Conservation (phyloP, 2,797 vertebrate species). For the Tangara arthus region DNA sequence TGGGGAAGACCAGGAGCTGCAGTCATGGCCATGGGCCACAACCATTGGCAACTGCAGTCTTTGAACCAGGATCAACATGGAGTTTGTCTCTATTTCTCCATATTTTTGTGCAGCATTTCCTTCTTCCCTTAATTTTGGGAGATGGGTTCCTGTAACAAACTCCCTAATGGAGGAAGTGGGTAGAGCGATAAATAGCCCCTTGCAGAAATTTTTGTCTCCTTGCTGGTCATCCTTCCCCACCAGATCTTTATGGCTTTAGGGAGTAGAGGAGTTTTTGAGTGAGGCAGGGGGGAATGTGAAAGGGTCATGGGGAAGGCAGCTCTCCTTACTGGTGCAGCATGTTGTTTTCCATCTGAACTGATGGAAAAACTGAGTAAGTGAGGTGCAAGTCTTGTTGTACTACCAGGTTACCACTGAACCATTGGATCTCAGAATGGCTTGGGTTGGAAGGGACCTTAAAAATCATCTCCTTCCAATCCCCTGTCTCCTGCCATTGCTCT, state of each 20-base stretch:
- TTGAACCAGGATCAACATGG: background rate
- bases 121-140: background rate
- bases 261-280: background rate
- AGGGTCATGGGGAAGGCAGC: background rate
- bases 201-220: background rate
- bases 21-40: accelerated
- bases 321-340: background rate
- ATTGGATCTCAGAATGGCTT: background rate
- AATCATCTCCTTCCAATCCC: background rate
- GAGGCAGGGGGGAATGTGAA: background rate
- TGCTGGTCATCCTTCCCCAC: background rate
- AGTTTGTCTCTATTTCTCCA: background rate
- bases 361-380: background rate
- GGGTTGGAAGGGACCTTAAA: background rate
- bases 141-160: background rate
- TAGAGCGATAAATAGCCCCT: background rate
- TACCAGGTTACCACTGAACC: background rate
- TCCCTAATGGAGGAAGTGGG: background rate
- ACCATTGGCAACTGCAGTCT: background rate
- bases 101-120: background rate
- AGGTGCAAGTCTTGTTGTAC: background rate
- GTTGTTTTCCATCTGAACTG: background rate
- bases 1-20: background rate
- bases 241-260: background rate
- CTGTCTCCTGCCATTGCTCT: background rate